phyloP scores from a whole-genome alignment of 2,888 invertebrate species.

The Andrena minutula region DNA sequence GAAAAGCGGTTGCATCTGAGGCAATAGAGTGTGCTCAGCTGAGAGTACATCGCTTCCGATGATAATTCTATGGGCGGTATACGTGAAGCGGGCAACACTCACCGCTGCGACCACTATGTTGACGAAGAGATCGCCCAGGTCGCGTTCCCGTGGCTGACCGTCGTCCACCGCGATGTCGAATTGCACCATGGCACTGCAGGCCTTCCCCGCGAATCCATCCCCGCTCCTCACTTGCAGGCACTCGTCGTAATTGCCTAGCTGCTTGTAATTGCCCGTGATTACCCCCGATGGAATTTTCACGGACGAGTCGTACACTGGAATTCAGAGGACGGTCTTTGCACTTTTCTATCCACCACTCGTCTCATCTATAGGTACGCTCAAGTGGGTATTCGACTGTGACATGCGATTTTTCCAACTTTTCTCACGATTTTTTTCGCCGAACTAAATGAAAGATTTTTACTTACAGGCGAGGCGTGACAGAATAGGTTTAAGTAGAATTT shows the following conservation, averaged over 20 bases:
- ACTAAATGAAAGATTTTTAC: too few relatives aligned
- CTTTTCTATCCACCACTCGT: slow-evolving; percentile 8
- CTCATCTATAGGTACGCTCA: neutral
- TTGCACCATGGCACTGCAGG: slow-evolving; percentile 88
- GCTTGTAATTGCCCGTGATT: slow-evolving; percentile 89
- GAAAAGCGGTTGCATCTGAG: neutral
- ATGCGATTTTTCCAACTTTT: too few relatives aligned
- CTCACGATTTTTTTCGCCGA: too few relatives aligned
- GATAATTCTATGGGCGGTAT: neutral
- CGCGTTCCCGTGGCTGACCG: slow-evolving; percentile 47
- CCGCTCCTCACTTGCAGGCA: slow-evolving; percentile 86
- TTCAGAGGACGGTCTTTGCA: slow-evolving; percentile 32
- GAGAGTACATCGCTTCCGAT: neutral
- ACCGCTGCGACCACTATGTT: slow-evolving; percentile 77
- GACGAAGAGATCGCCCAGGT: slow-evolving; percentile 74
- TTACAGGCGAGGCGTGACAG: too few relatives aligned
- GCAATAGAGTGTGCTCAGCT: neutral
- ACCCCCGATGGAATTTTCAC: slow-evolving; percentile 90
- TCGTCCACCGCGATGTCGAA: slow-evolving; percentile 75
- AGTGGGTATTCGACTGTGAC: too few relatives aligned
- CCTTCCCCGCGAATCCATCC: slow-evolving; percentile 87
- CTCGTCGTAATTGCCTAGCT: slow-evolving; percentile 92
- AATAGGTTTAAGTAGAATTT: too few relatives aligned
- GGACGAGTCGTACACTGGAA: slow-evolving; percentile 91
- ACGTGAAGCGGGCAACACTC: slow-evolving; percentile 39